A percentile compares a stretch with the other conserved stretches of the same genome.
phyloP scores from a whole-genome alignment of 2,888 invertebrate genomes.

The Apodemia zela region DNA sequence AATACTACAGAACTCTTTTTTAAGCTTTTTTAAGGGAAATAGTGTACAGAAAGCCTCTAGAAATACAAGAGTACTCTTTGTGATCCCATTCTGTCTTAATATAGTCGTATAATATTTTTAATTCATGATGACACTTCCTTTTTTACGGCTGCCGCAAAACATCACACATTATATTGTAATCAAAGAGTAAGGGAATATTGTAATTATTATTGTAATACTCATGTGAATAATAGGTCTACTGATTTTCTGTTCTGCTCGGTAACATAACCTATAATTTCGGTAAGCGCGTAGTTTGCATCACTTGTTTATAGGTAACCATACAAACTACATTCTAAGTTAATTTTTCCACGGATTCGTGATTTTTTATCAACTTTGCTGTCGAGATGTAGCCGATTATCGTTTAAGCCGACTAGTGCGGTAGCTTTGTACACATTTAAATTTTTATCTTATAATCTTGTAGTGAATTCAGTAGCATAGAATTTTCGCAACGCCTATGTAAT shows the following conservation, averaged over 20 bases:
- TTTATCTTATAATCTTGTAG: slow-evolving; percentile 34
- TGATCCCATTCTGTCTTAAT: no score
- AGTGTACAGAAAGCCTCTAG: no score
- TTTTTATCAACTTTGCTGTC: slow-evolving; percentile 42
- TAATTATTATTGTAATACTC: not conserved
- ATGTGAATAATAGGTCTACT: slow-evolving; percentile 39
- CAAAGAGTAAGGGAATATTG: no score
- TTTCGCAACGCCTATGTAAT: slow-evolving; percentile 46
- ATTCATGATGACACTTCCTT: no score
- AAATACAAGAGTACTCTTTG: no score
- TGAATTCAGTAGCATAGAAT: slow-evolving; percentile 29
- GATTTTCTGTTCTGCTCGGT: slow-evolving; percentile 47
- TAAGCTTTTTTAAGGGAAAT: no score
- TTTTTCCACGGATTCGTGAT: slow-evolving; percentile 49
- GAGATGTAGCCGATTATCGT: slow-evolving; percentile 71
- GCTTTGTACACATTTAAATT: slow-evolving; percentile 37
- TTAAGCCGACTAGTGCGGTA: slow-evolving; percentile 70
- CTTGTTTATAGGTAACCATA: slow-evolving; percentile 58
- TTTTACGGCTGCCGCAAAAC: no score
- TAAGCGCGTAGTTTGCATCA: slow-evolving; percentile 63
- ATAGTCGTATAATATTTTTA: no score
- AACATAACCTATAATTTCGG: slow-evolving; percentile 69
- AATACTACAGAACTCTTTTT: no score
- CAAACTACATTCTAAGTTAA: slow-evolving; percentile 49
- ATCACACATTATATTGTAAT: no score